A percentile compares a stretch with the other conserved stretches of the same genome.
Evolutionary conservation across 2,113 vertebrate species (phyloP).

Genomic region (Himantopus leucocephalus): DNA sequence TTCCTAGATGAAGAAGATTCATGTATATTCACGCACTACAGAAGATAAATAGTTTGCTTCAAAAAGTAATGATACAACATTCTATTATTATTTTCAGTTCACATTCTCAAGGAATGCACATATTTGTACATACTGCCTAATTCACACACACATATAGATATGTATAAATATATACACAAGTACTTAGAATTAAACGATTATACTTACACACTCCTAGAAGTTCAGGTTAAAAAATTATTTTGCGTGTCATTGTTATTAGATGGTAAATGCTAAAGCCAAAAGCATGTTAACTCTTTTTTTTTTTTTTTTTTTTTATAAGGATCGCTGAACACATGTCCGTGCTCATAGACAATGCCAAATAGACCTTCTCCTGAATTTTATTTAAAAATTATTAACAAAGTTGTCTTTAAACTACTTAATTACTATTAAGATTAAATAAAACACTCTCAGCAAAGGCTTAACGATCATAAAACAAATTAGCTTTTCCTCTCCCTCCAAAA

Average conservation of each 20-base stretch:
- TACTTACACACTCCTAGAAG: neutral
- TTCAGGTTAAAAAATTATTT: neutral
- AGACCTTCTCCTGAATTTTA: constrained; percentile 12
- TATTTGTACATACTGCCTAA: neutral
- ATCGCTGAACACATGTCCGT: neutral
- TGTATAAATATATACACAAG: neutral
- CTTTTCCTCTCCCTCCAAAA: neutral
- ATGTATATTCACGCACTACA: neutral
- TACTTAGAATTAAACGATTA: neutral
- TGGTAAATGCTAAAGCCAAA: neutral
- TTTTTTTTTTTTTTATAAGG: constrained; percentile 12
- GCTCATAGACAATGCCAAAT: neutral
- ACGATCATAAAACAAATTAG: neutral
- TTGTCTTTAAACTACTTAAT: constrained; percentile 40
- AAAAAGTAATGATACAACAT: neutral
- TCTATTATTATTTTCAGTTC: neutral
- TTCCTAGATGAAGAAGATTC: neutral
- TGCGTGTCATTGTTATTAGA: neutral
- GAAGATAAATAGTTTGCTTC: neutral
- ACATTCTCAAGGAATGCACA: neutral
- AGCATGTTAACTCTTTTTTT: neutral
- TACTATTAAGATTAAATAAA: constrained; percentile 20
- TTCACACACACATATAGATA: neutral
- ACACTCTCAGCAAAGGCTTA: neutral
- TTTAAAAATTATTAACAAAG: constrained; percentile 20